Evolutionary conservation across 2,888 invertebrate species (phyloP).

Genomic region (Conistra vaccinii): DNA sequence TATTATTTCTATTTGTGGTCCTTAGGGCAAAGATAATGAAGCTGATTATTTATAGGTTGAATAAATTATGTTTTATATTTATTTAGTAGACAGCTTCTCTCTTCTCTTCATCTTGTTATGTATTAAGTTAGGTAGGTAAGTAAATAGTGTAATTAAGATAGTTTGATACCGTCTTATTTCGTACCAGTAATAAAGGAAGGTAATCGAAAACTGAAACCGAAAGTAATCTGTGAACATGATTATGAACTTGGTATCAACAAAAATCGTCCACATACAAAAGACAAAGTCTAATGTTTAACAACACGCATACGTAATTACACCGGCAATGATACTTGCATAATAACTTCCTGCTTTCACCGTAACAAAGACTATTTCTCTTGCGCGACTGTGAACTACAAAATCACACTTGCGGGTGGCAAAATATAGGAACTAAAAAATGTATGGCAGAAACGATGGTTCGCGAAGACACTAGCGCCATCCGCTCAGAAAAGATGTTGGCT

Average conservation of each 20-base stretch:
- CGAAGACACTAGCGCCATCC: conserved; percentile 60
- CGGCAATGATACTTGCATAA: conserved; percentile 81
- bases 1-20: conserved; percentile 25
- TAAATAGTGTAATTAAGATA: background rate
- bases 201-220: background rate
- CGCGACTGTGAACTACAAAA: conserved; percentile 63
- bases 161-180: too few species aligned
- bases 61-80: conserved; percentile 16
- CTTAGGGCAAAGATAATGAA: conserved; percentile 29
- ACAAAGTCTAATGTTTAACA: conserved; percentile 56
- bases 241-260: conserved; percentile 28
- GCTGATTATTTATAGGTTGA: conserved; percentile 34
- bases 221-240: background rate
- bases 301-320: conserved; percentile 72
- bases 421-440: conserved; percentile 57
- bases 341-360: conserved; percentile 86
- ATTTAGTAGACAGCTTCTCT: background rate
- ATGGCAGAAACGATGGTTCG: background rate
- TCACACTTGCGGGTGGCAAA: conserved; percentile 63
- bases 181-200: background rate
- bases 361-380: conserved; percentile 75
- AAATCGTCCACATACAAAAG: conserved; percentile 44
- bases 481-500: conserved; percentile 15
- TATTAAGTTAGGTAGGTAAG: background rate
- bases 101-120: background rate